Evolutionary conservation across 2,113 vertebrate genomes (phyloP), one percentile per base, ranked within the genome.

Genomic region (Xyliphius kryptos): DNA sequence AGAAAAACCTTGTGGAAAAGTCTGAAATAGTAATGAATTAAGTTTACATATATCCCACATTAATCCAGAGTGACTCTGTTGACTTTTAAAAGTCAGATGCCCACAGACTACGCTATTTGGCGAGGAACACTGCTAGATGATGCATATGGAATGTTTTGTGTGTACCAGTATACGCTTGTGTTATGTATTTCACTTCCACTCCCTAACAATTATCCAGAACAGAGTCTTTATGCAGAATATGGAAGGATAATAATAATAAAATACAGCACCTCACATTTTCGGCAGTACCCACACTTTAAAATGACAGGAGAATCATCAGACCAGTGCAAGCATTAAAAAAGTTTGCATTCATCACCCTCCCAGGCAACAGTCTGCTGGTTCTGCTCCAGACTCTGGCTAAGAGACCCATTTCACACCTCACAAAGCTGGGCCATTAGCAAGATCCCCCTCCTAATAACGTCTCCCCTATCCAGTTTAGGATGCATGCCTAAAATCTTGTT

Each of bases 371-470:
- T 44, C 26, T 19, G 32, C 46, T 37, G 61, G 52, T 64, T 64
- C 62, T 48, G 62, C 62, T 37, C 7, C 26, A 19, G 21, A 10
- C 46, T 66, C 53, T 40, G 53, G 44, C 21, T 67, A 44, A 63
- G 71, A 47, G 63, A 50, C 41, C 36, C 12, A 61, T 46, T 61
- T 49, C 62, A 56, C 26, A 43, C 50, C 61, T 73, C 60, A 63
- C 16, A 67, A 60, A 68, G 48, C 61, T 50, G 61, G 17, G 55
- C 9, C 15, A 44, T 65, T 69, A 51, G 40, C 48, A 56, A 61
- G 76, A 68, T 63, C 70, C 66, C 57, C n/a, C n/a, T 71, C 20
- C 46, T 53, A 76, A 74, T 76, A 40, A 54, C 54, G 17, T 61
- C 44, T 51, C 4, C 3, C 22, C 54, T 59, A 44, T 22, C 41